Evolutionary conservation across 2,113 vertebrate genomes (phyloP).

Genomic region (Ptyas mucosa): DNA sequence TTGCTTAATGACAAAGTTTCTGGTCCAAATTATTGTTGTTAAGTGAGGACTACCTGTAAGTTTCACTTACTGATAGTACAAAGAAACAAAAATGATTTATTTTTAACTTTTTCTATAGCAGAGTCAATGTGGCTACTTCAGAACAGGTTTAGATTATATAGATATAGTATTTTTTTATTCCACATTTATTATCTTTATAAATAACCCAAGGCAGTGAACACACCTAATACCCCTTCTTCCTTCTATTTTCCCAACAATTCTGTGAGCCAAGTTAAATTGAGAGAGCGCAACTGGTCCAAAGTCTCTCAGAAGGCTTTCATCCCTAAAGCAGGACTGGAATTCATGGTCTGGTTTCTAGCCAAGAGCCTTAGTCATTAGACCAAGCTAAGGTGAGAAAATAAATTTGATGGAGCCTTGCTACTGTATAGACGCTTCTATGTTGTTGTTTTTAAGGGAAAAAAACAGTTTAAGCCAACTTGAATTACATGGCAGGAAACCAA

Average conservation of each 20-base stretch:
- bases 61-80: neutral
- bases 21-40: neutral
- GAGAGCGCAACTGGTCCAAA: neutral
- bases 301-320: neutral
- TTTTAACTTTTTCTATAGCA: rapidly evolving
- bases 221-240: neutral
- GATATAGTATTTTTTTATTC: neutral
- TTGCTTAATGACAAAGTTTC: neutral
- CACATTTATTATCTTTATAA: neutral
- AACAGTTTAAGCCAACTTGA: neutral
- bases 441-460: neutral
- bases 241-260: neutral
- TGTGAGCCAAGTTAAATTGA: neutral
- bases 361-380: neutral
- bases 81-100: neutral
- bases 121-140: rapidly evolving
- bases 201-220: neutral
- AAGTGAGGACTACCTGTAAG: neutral
- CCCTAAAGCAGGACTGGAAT: neutral
- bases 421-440: neutral
- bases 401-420: neutral
- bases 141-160: neutral
- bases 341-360: neutral
- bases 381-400: neutral
- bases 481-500: neutral